These are phyloP conservation scores for Rhabditoides inermis DNA, from an alignment of 2,888 invertebrate genomes.

Conservation along the genomic window DNA sequence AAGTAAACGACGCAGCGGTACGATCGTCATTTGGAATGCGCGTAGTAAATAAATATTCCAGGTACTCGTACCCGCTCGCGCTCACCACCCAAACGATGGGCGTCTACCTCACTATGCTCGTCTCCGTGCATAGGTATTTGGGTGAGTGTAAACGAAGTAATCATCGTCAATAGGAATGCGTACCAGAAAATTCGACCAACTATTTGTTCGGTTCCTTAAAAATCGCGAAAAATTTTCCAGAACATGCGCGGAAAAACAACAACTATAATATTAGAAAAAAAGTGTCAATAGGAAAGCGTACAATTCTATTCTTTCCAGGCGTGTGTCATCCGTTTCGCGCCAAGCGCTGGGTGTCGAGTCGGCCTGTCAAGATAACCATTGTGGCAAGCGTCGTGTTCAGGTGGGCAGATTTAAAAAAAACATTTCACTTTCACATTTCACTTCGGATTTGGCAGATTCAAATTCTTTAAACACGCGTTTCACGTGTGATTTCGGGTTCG, in stretches of 20 bases:
- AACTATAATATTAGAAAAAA: no score
- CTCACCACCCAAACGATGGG: slow-evolving; percentile 49
- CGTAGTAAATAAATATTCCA: slow-evolving; percentile 18
- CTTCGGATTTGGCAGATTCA: no score
- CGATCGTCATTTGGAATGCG: no score
- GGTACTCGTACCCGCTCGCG: slow-evolving; percentile 48
- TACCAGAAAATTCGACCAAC: no score
- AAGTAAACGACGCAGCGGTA: no score
- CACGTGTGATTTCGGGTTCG: no score
- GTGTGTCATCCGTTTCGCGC: slow-evolving; percentile 43
- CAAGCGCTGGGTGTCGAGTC: slow-evolving; percentile 47
- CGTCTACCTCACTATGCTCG: slow-evolving; percentile 48
- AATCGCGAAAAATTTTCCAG: no score
- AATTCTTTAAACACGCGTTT: no score
- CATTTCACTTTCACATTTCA: no score
- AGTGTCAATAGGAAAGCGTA: background rate
- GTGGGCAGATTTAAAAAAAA: no score
- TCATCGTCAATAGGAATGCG: background rate
- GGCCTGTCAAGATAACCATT: slow-evolving; percentile 32
- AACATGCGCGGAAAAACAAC: no score
- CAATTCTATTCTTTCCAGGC: slow-evolving; percentile 20
- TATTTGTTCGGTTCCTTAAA: slow-evolving; percentile 16
- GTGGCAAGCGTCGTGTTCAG: no score
- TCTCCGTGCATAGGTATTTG: slow-evolving; percentile 39
- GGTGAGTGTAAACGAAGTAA: slow-evolving; percentile 3